Base-by-base conservation (phyloP, 2,113 vertebrate species). In the Urocolius indicus region DNA sequence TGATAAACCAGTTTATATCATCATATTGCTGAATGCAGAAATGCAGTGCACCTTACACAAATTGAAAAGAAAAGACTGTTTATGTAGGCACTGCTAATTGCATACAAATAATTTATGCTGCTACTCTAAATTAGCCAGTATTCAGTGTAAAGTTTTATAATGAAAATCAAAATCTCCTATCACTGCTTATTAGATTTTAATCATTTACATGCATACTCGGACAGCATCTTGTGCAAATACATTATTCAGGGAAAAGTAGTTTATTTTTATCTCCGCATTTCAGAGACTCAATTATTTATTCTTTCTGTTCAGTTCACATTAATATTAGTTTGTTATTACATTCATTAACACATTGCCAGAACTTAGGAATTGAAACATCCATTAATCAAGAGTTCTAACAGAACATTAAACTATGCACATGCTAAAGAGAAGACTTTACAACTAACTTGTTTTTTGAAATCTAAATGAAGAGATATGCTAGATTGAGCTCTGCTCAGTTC, bases 181-280 rank as follows among this genome's bases (percentile, higher is more conserved):
- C 59, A 87, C 74, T 88, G 27, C 13, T 54, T 88, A 84, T 95
- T 90, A 79, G 80, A 82, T 81, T 93, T 94, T 89, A 95, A 87
- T 95, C 38, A 90, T 94, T 93, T 90, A 68, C 24, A 16, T 51
- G 19, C 57, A 68, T 78, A 84, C 9, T 43, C 0, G 4, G 48
- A 87, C 22, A 59, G 48, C 7, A 87, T 16, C 13, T 74, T 82
- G 34, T 89, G 16, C 57, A 77, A 78, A 93, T 36, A 38, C 1
- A 67, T 89, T 93, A 87, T 85, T 90, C 45, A 83, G n/a, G 20
- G 18, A 67, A 93, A 95, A 96, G 19, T 11, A 65, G 23, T 32
- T 93, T 84, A 62, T 93, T 93, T 84, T 27, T 75, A 5, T 76
- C 74, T 83, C 58, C 32, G 93, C 3, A 71, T 92, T 94, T 88